Conservation (phyloP, 2,113 vertebrate genomes). For the Nanger granti region DNA sequence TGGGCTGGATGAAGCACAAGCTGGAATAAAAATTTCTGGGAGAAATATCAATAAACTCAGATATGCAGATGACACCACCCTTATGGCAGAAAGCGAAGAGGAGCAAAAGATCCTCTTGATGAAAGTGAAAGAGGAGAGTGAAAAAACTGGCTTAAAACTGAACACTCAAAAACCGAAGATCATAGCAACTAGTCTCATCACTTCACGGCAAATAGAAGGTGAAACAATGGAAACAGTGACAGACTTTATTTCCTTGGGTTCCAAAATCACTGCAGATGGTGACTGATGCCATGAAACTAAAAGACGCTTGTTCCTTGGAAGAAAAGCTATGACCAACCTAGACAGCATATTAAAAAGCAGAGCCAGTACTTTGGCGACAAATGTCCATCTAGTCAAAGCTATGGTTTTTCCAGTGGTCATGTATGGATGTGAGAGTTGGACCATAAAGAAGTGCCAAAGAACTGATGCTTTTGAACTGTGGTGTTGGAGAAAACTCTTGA, state of each 20-base stretch:
- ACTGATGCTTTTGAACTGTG: not conserved
- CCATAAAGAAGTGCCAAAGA: not conserved
- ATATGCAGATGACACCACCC: not conserved
- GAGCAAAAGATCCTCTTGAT: not conserved
- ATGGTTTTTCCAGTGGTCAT: not conserved
- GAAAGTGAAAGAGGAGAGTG: not conserved
- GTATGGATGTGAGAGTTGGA: not conserved
- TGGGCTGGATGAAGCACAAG: not conserved
- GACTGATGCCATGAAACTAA: not conserved
- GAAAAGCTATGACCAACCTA: not conserved
- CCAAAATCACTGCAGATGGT: not conserved
- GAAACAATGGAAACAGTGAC: not conserved
- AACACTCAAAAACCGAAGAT: not conserved
- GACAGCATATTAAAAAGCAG: not conserved
- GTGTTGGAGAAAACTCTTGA: not conserved
- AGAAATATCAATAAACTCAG: not conserved
- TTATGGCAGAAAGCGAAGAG: not conserved
- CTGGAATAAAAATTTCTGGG: not conserved
- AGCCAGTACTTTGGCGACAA: not conserved
- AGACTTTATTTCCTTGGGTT: not conserved
- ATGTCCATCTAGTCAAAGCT: not conserved
- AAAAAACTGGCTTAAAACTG: not conserved
- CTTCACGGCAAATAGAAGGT: fast-evolving
- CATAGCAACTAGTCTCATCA: not conserved
- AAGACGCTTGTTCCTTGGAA: not conserved